A percentile compares a stretch with the other conserved stretches of the same genome.
Conservation (phyloP, 2,797 vertebrate species). For the Loriculus beryllinus region DNA sequence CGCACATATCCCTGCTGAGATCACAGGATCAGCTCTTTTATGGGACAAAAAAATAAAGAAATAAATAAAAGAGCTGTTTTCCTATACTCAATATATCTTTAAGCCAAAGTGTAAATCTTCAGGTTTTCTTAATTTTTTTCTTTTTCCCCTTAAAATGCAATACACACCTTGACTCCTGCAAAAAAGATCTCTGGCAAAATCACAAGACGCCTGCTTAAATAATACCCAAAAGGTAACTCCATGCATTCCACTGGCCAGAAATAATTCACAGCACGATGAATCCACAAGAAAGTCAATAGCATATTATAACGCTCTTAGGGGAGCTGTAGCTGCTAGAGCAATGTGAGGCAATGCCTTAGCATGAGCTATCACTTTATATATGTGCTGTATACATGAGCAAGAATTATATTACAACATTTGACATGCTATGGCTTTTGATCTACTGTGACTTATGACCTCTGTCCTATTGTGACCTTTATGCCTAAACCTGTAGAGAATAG, state of each 20-base stretch:
- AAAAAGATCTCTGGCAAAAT: constrained; percentile 74
- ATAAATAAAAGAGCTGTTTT: constrained; percentile 31
- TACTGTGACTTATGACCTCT: constrained; percentile 33
- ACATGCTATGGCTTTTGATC: constrained; percentile 45
- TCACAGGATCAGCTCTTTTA: background rate
- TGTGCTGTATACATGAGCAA: constrained; percentile 24
- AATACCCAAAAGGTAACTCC: constrained; percentile 70
- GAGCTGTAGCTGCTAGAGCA: constrained; percentile 61
- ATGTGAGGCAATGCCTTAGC: constrained; percentile 44
- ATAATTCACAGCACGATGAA: constrained; percentile 71
- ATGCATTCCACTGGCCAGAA: constrained; percentile 68
- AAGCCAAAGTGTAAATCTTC: constrained; percentile 57
- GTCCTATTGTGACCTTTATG: constrained; percentile 49
- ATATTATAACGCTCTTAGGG: constrained; percentile 67
- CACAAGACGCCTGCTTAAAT: constrained; percentile 67
- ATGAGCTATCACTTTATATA: constrained; percentile 50
- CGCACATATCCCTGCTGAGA: background rate
- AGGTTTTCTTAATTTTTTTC: background rate
- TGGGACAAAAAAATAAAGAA: background rate
- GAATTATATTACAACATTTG: constrained; percentile 56
- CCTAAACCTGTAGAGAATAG: constrained; percentile 29
- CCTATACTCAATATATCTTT: constrained; percentile 45
- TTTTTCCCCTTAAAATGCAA: constrained; percentile 44
- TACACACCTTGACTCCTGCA: constrained; percentile 72
- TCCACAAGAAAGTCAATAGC: constrained; percentile 63